A percentile compares a stretch with the other conserved stretches of the same genome.
Conservation (phyloP, 2,797 vertebrate species). For the Premnoplex brunnescens region DNA sequence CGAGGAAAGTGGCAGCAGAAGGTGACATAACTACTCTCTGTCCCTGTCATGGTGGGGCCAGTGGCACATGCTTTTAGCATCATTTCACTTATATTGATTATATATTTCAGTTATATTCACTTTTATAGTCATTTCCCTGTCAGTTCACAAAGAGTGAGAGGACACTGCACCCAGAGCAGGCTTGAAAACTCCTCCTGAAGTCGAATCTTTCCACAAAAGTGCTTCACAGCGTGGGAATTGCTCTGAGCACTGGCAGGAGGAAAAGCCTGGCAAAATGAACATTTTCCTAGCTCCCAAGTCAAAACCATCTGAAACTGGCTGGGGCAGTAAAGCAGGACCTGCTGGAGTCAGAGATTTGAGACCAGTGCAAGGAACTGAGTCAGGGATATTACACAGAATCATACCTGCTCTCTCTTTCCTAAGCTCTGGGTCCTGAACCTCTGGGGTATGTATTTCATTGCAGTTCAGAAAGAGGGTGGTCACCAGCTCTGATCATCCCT, state of each 20-base stretch:
- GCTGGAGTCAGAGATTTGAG: not conserved
- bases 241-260: conserved; percentile 1
- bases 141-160: not conserved
- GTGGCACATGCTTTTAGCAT: not conserved
- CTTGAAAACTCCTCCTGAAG: not conserved
- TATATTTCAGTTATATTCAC: not conserved
- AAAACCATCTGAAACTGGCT: conserved; percentile 33
- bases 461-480: not conserved
- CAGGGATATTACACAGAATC: not conserved
- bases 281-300: conserved; percentile 24
- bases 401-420: not conserved
- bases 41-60: not conserved
- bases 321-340: conserved; percentile 46
- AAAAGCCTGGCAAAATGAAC: conserved; percentile 1
- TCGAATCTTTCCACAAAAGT: not conserved
- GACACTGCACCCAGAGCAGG: not conserved
- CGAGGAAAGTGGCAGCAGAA: not conserved
- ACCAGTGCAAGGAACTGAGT: not conserved
- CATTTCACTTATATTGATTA: not conserved
- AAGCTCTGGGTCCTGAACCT: not conserved
- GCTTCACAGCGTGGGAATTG: conserved; percentile 1
- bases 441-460: fast-evolving
- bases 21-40: not conserved
- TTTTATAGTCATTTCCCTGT: not conserved
- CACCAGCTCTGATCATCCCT: not conserved